A percentile compares a stretch with the other conserved stretches of the same genome.
Conservation (phyloP, 2,888 invertebrate genomes). For the Drosophila tripunctata region DNA sequence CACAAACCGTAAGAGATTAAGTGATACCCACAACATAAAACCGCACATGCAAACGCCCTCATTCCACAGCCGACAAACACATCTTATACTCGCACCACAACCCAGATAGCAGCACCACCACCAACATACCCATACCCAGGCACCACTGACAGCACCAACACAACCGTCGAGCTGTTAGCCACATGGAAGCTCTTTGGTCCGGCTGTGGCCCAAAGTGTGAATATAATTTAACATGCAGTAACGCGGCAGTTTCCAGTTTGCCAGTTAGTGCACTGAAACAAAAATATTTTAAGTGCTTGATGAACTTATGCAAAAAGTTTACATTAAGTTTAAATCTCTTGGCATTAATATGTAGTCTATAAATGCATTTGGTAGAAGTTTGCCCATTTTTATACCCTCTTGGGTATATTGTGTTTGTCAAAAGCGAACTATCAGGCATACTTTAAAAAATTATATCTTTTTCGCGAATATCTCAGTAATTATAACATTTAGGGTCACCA, state of each 20-base stretch:
- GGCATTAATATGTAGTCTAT: too few relatives aligned
- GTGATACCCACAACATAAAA: slow-evolving; percentile 75
- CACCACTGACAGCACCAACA: slow-evolving; percentile 17
- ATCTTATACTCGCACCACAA: neutral
- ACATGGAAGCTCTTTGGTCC: slow-evolving; percentile 50
- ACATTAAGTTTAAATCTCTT: too few relatives aligned
- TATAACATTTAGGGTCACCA: too few relatives aligned
- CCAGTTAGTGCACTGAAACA: neutral
- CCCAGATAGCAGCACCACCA: neutral
- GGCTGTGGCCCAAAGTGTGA: slow-evolving; percentile 73
- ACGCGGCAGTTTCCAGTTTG: slow-evolving; percentile 38
- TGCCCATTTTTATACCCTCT: too few relatives aligned
- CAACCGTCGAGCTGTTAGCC: slow-evolving; percentile 18
- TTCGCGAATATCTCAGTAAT: too few relatives aligned
- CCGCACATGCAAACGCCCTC: slow-evolving; percentile 68
- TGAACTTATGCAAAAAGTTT: neutral
- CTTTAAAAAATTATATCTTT: too few relatives aligned
- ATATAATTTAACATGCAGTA: slow-evolving; percentile 78
- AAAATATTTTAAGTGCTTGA: neutral
- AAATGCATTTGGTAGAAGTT: too few relatives aligned
- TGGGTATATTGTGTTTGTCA: too few relatives aligned
- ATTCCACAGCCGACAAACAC: neutral
- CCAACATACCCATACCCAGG: too few relatives aligned
- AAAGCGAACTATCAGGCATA: too few relatives aligned
- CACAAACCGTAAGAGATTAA: slow-evolving; percentile 73